A percentile compares a stretch with the other conserved stretches of the same genome.
Evolutionary conservation across 2,888 invertebrate genomes (phyloP).

Genomic region (Emmelina monodactyla): DNA sequence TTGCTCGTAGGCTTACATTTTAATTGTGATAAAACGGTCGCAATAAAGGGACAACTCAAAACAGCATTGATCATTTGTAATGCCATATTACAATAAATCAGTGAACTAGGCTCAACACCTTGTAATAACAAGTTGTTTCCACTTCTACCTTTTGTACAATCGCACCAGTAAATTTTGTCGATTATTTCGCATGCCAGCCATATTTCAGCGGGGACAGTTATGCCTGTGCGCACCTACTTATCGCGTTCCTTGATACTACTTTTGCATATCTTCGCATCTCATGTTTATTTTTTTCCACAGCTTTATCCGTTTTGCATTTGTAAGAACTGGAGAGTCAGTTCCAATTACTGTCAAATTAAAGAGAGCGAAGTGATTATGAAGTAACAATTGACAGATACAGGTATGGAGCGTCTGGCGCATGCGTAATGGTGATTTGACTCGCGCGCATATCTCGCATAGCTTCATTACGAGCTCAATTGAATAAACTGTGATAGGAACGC

Average conservation of each 20-base stretch:
- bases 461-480: constrained; percentile 65
- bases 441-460: constrained; percentile 53
- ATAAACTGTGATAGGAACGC: constrained; percentile 64
- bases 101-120: constrained; percentile 52
- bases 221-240: constrained; percentile 33
- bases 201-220: constrained; percentile 35
- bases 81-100: constrained; percentile 47
- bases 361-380: no score
- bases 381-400: no score
- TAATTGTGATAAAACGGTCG: constrained; percentile 31
- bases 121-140: constrained; percentile 48
- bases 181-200: constrained; percentile 37
- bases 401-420: background rate
- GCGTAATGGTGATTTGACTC: constrained; percentile 14
- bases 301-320: no score
- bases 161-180: constrained; percentile 32
- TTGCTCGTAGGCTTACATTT: constrained; percentile 15
- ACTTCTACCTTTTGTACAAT: constrained; percentile 30
- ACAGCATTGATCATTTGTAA: constrained; percentile 47
- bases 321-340: background rate
- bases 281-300: no score
- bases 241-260: constrained; percentile 31
- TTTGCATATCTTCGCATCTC: constrained; percentile 27
- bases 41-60: constrained; percentile 39
- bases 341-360: no score